Conservation (phyloP, 2,888 invertebrate species). For the Cyclophora punctaria region DNA sequence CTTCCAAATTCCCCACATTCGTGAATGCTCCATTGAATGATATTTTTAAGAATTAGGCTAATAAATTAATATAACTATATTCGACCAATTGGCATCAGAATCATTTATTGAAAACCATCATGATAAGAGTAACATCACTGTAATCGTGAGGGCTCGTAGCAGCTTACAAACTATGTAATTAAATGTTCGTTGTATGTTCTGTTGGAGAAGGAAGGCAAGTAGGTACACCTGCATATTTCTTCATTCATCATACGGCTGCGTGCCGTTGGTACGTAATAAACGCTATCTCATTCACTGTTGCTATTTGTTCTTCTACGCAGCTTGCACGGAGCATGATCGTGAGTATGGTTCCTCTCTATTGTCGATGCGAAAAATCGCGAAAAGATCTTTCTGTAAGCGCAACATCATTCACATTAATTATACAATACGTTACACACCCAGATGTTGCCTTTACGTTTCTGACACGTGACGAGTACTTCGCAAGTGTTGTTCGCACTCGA, state of each 20-base stretch:
- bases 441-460: slow-evolving; percentile 12
- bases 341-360: slow-evolving; percentile 76
- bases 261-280: slow-evolving; percentile 32
- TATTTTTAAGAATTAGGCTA: background rate
- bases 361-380: slow-evolving; percentile 23
- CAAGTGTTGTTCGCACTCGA: background rate
- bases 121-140: slow-evolving; percentile 6
- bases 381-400: slow-evolving; percentile 22
- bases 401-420: slow-evolving; percentile 9
- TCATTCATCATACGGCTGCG: slow-evolving; percentile 42
- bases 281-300: slow-evolving; percentile 77
- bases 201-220: slow-evolving; percentile 19
- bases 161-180: slow-evolving; percentile 8
- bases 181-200: slow-evolving; percentile 25
- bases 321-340: slow-evolving; percentile 95
- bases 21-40: background rate
- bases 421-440: slow-evolving; percentile 9
- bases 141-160: slow-evolving; percentile 2
- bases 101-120: slow-evolving; percentile 4
- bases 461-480: too few species aligned
- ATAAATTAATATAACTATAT: background rate
- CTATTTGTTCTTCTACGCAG: slow-evolving; percentile 80
- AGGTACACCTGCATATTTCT: slow-evolving; percentile 26
- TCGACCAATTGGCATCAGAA: slow-evolving; percentile 14
- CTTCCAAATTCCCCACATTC: slow-evolving; percentile 3